Base-by-base conservation (phyloP, 1,140 invertebrate species). In the Drosophila triauraria region DNA sequence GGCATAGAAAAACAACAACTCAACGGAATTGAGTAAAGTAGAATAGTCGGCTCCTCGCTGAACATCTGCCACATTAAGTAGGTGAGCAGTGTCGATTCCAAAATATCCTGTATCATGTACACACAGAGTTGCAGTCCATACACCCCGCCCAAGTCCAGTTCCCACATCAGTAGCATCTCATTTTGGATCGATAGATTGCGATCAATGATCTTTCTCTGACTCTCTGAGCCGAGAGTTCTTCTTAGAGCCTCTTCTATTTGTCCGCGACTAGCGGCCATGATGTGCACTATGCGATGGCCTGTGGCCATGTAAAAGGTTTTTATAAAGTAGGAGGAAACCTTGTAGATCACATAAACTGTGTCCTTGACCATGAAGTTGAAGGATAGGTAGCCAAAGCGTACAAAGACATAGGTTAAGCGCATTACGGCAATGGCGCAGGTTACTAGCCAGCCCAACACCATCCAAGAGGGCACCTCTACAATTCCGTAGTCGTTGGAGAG, bases 21-120 rank as follows among this genome's bases (percentile, higher is more conserved):
- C 4, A 56, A 56, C 2, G 4, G 25, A 10, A 56, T 1, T 1
- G 5, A 25, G 13, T 38, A 2, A n/a, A 25, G 0, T 20, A 5
- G 0, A 9, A 15, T 8, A 17, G 2, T 7, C 9, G 20, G 3
- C 3, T 54, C 0, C 0, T 5, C 0, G 17, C 12, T 0, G 0
- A 38, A 9, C 3, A 0, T 0, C 2, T 1, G 1, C 12, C 30
- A 23, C 9, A 0, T 2, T 7, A 54, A 38, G 38, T 54, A 54
- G 32, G 3, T 3, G 0, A 54, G 4, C 12, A 38, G 2, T 9
- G 17, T 54, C 3, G 32, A 35, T 6, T 56, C 53, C 4, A 56
- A 40, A 40, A 56, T 56, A 13, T 56, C 53, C 20, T 56, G 53
- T 9, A 40, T 40, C 8, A 40, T n/a, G 32, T 40, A 56, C 32